phyloP scores from a whole-genome alignment of 1,140 invertebrate species.

The Oncopeltus fasciatus region DNA sequence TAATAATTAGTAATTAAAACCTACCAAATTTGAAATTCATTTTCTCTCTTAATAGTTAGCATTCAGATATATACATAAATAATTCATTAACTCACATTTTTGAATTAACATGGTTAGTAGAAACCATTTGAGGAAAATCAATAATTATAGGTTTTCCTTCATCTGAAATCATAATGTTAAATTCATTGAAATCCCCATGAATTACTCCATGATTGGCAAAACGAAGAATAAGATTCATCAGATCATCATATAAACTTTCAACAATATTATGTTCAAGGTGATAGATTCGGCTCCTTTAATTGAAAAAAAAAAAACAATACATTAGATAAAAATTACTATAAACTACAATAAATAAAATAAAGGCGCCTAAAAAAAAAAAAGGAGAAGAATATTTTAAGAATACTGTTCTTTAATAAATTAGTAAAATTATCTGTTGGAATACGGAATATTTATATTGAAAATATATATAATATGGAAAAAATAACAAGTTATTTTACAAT shows the following conservation, averaged over 20 bases:
- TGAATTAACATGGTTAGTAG: slow-evolving; percentile 81
- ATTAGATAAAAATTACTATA: too few species aligned
- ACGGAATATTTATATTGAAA: too few species aligned
- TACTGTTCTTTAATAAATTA: too few species aligned
- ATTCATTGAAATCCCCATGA: slow-evolving; percentile 99
- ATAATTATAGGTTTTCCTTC: slow-evolving; percentile 76
- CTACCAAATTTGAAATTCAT: neutral
- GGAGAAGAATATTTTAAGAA: too few species aligned
- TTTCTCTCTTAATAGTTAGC: neutral
- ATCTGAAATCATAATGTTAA: slow-evolving; percentile 83
- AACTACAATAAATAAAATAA: too few species aligned
- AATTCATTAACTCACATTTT: slow-evolving; percentile 47
- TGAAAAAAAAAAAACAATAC: slow-evolving; percentile 4
- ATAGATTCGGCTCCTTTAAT: slow-evolving; percentile 60
- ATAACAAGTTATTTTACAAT: too few species aligned
- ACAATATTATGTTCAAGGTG: slow-evolving; percentile 51
- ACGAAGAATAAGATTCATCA: slow-evolving; percentile 87
- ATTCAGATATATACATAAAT: neutral
- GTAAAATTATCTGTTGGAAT: too few species aligned
- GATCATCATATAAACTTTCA: slow-evolving; percentile 74
- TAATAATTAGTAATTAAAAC: neutral
- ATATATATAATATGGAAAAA: too few species aligned
- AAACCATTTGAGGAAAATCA: slow-evolving; percentile 99
- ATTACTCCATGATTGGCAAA: slow-evolving; percentile 91
- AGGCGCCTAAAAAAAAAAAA: too few species aligned